phyloP scores from a whole-genome alignment of 1,140 invertebrate genomes.

The Achatina immaculata region DNA sequence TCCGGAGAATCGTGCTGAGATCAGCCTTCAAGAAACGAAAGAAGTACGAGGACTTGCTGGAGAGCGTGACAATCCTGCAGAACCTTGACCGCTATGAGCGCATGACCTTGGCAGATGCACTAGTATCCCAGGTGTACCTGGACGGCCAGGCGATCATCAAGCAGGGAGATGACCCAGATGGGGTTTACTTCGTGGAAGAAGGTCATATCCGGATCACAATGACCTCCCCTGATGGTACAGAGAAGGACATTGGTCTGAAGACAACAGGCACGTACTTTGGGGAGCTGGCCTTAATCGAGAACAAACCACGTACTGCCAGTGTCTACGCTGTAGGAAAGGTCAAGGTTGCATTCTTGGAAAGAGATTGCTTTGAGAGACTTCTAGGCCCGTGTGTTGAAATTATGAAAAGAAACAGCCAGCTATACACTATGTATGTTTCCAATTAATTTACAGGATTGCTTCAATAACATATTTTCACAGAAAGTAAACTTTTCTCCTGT shows the following conservation, averaged over 20 bases:
- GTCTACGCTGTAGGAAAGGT: slow-evolving; percentile 77
- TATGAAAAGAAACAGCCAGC: slow-evolving; percentile 57
- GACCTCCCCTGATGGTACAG: slow-evolving; percentile 46
- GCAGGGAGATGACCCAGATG: slow-evolving; percentile 87
- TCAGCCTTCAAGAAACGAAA: slow-evolving; percentile 96
- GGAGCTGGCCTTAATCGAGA: slow-evolving; percentile 86
- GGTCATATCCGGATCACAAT: slow-evolving; percentile 77
- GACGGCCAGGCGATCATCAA: slow-evolving; percentile 86
- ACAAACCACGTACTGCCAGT: slow-evolving; percentile 93
- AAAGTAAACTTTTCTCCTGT: too few species aligned
- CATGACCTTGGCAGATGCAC: slow-evolving; percentile 95
- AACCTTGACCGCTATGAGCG: slow-evolving; percentile 84
- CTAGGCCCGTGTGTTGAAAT: slow-evolving; percentile 66
- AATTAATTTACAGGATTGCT: slow-evolving; percentile 16
- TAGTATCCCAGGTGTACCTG: slow-evolving; percentile 82
- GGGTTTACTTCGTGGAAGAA: slow-evolving; percentile 97
- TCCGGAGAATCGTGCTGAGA: slow-evolving; percentile 93
- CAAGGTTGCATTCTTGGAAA: slow-evolving; percentile 62
- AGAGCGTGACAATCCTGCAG: slow-evolving; percentile 91
- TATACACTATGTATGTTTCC: slow-evolving; percentile 51
- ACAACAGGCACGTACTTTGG: slow-evolving; percentile 65
- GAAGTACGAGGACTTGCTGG: slow-evolving; percentile 93
- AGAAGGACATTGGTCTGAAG: slow-evolving; percentile 55
- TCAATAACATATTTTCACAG: neutral
- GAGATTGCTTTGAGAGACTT: slow-evolving; percentile 62